phyloP scores from a whole-genome alignment of 2,797 vertebrate genomes.

The Lates japonicus region DNA sequence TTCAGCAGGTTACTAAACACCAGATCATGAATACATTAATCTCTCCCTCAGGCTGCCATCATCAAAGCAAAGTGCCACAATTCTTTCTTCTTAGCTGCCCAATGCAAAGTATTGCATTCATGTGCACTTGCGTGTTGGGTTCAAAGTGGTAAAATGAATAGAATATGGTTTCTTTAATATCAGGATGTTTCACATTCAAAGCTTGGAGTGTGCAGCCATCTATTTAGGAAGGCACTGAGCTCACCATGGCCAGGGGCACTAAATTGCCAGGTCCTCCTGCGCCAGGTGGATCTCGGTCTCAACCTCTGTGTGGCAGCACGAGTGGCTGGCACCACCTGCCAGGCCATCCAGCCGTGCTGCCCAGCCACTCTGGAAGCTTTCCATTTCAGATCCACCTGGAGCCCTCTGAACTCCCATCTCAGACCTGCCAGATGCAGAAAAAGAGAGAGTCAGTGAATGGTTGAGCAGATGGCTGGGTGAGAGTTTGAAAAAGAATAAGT shows the following conservation, averaged over 20 bases:
- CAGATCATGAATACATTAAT: slow-evolving; percentile 22
- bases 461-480: slow-evolving; percentile 39
- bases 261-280: slow-evolving; percentile 93
- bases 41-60: slow-evolving; percentile 10
- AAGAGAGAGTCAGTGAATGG: slow-evolving; percentile 40
- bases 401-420: slow-evolving; percentile 87
- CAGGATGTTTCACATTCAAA: slow-evolving; percentile 24
- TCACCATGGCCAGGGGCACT: slow-evolving; percentile 97
- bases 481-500: slow-evolving; percentile 8
- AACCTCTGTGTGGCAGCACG: slow-evolving; percentile 83
- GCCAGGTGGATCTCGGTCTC: slow-evolving; percentile 93
- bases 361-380: slow-evolving; percentile 91
- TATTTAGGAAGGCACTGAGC: slow-evolving; percentile 33
- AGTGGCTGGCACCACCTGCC: slow-evolving; percentile 94
- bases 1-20: neutral
- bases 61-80: slow-evolving; percentile 27
- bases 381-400: slow-evolving; percentile 93
- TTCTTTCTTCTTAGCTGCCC: slow-evolving; percentile 9
- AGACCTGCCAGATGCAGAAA: slow-evolving; percentile 81
- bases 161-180: slow-evolving; percentile 1
- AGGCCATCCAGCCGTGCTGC: slow-evolving; percentile 93
- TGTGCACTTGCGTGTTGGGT: slow-evolving; percentile 28
- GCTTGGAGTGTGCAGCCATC: slow-evolving; percentile 15
- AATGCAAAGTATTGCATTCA: slow-evolving; percentile 23
- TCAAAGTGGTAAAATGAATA: slow-evolving; percentile 25